Evolutionary conservation across 2,113 vertebrate genomes (phyloP).

Genomic region (Cryptomyrus ogoouensis): DNA sequence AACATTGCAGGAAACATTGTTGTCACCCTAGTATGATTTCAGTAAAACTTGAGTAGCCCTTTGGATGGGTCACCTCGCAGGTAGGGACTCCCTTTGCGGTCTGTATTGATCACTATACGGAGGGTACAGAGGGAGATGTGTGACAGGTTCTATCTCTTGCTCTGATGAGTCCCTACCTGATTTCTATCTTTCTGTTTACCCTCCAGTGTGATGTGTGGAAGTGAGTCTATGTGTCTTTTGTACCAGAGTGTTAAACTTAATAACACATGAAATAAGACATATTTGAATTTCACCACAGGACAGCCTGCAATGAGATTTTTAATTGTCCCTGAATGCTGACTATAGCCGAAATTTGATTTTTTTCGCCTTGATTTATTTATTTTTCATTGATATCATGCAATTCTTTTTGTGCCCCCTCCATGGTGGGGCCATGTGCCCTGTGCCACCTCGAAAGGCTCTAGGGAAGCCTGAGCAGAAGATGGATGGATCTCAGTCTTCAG

Average conservation of each 20-base stretch:
- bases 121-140: not conserved
- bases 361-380: not conserved
- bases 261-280: not conserved
- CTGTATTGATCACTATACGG: not conserved
- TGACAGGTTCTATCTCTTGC: not conserved
- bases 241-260: not conserved
- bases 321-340: not conserved
- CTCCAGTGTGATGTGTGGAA: not conserved
- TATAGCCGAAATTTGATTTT: not conserved
- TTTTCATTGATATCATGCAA: not conserved
- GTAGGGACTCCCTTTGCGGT: not conserved
- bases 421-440: not conserved
- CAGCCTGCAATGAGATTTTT: not conserved
- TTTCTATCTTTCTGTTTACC: not conserved
- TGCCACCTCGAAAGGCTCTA: not conserved
- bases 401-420: not conserved
- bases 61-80: not conserved
- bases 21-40: not conserved
- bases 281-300: not conserved
- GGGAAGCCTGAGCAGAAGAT: not conserved
- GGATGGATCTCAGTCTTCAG: not conserved
- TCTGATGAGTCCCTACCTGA: not conserved
- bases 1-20: not conserved
- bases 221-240: not conserved
- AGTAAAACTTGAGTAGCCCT: not conserved